These are phyloP conservation scores for Zeus faber DNA, from an alignment of 2,113 vertebrate genomes.

Conservation along the genomic window DNA sequence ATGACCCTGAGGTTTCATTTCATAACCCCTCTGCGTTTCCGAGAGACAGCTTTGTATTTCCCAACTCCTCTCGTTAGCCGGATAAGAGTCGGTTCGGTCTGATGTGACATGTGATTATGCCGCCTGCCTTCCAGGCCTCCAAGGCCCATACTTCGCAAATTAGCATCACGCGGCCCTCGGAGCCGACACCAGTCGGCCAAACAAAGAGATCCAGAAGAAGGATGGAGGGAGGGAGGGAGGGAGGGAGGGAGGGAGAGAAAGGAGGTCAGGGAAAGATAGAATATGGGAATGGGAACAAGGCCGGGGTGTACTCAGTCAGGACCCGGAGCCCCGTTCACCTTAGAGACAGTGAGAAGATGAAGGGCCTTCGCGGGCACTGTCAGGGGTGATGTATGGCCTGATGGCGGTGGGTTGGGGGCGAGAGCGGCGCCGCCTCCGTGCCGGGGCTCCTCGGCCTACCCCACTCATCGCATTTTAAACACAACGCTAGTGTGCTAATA, in stretches of 20 bases:
- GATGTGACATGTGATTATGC: slow-evolving; percentile 58
- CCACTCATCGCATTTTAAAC: no score
- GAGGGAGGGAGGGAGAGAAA: slow-evolving; percentile 9
- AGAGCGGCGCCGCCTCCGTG: slow-evolving; percentile 42
- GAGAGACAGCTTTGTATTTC: slow-evolving; percentile 47
- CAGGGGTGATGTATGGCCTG: slow-evolving; percentile 61
- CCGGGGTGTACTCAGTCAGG: slow-evolving; percentile 58
- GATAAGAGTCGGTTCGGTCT: slow-evolving; percentile 48
- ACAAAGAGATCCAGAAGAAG: slow-evolving; percentile 16
- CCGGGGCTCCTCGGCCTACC: slow-evolving; percentile 36
- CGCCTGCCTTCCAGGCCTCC: slow-evolving; percentile 45
- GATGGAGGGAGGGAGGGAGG: slow-evolving; percentile 8
- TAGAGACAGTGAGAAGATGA: slow-evolving; percentile 59
- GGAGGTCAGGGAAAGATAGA: slow-evolving; percentile 24
- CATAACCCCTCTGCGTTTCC: slow-evolving; percentile 44
- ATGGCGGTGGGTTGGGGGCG: slow-evolving; percentile 54
- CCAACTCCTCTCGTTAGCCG: slow-evolving; percentile 51
- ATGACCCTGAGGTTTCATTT: slow-evolving; percentile 63
- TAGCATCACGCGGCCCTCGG: slow-evolving; percentile 45
- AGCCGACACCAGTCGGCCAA: slow-evolving; percentile 30
- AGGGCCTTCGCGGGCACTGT: slow-evolving; percentile 62
- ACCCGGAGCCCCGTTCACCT: slow-evolving; percentile 50
- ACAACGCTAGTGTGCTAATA: no score
- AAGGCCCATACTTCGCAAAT: slow-evolving; percentile 57
- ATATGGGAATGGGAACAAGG: slow-evolving; percentile 43